Percentiles rank a stretch among this genome's conserved stretches.
Evolutionary conservation across 2,888 invertebrate species (phyloP).

Genomic region (Plagiodera versicolora): DNA sequence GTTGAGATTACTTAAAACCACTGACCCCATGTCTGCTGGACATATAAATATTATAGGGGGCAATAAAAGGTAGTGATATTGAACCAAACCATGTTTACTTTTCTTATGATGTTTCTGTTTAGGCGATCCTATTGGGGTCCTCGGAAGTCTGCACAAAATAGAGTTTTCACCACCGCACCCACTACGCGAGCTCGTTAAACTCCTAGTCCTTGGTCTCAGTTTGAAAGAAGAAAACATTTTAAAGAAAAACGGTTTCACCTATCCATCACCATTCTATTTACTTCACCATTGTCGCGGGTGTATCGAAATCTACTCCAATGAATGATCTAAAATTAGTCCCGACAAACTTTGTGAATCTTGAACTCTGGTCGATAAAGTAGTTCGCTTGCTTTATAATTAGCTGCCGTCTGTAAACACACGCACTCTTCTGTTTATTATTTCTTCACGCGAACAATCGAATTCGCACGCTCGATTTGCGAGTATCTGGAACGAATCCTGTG

Average conservation of each 20-base stretch:
- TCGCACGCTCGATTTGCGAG: neutral
- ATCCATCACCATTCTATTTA: slow-evolving; percentile 11
- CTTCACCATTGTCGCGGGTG: slow-evolving; percentile 22
- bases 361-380: slow-evolving; percentile 20
- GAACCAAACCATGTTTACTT: slow-evolving; percentile 40
- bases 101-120: slow-evolving; percentile 56
- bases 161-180: slow-evolving; percentile 41
- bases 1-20: no score
- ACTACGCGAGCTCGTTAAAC: slow-evolving; percentile 56
- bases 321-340: slow-evolving; percentile 32
- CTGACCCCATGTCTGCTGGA: neutral
- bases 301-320: slow-evolving; percentile 20
- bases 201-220: slow-evolving; percentile 59
- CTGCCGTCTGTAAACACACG: slow-evolving; percentile 28
- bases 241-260: slow-evolving; percentile 10
- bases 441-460: slow-evolving; percentile 1
- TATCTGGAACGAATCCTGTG: neutral
- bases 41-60: neutral
- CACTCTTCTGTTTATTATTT: slow-evolving; percentile 20
- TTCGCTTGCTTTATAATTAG: slow-evolving; percentile 29
- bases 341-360: slow-evolving; percentile 14
- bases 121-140: slow-evolving; percentile 59
- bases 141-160: slow-evolving; percentile 61
- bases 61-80: neutral
- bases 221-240: slow-evolving; percentile 63